Conservation (phyloP, 2,797 vertebrate species). For the Fistularia tabacaria region DNA sequence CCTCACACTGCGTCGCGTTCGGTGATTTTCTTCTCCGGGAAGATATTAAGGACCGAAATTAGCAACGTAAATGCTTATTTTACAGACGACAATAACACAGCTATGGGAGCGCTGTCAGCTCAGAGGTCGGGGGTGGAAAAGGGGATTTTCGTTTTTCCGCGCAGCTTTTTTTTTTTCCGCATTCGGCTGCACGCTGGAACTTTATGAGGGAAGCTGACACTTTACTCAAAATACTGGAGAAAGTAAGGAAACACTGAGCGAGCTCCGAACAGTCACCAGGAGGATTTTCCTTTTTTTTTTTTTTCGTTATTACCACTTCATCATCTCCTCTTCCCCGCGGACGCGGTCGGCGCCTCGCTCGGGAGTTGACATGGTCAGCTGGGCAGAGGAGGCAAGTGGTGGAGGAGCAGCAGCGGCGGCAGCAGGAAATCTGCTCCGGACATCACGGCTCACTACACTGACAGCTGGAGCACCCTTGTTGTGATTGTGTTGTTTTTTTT, state of each 20-base stretch:
- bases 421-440: conserved; percentile 43
- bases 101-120: conserved; percentile 9
- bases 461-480: conserved; percentile 64
- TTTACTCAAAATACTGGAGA: too few species aligned
- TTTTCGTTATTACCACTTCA: conserved; percentile 9
- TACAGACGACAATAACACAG: conserved; percentile 22
- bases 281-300: background rate
- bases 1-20: conserved; percentile 19
- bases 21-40: conserved; percentile 24
- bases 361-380: conserved; percentile 54
- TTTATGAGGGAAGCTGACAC: too few species aligned
- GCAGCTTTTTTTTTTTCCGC: too few species aligned
- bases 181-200: too few species aligned
- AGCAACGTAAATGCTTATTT: conserved; percentile 35
- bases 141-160: background rate
- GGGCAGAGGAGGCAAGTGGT: conserved; percentile 53
- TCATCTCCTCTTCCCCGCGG: conserved; percentile 19
- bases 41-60: conserved; percentile 34
- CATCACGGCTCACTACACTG: conserved; percentile 62
- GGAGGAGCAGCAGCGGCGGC: conserved; percentile 29
- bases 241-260: too few species aligned
- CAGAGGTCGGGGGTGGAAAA: conserved; percentile 8
- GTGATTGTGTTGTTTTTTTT: conserved; percentile 16
- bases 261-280: too few species aligned
- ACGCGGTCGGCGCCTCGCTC: conserved; percentile 17